Percentiles rank a stretch among this genome's conserved stretches.
These are phyloP conservation scores for Melanotaenia boesemani DNA, from an alignment of 2,797 vertebrate genomes.

Conservation along the genomic window DNA sequence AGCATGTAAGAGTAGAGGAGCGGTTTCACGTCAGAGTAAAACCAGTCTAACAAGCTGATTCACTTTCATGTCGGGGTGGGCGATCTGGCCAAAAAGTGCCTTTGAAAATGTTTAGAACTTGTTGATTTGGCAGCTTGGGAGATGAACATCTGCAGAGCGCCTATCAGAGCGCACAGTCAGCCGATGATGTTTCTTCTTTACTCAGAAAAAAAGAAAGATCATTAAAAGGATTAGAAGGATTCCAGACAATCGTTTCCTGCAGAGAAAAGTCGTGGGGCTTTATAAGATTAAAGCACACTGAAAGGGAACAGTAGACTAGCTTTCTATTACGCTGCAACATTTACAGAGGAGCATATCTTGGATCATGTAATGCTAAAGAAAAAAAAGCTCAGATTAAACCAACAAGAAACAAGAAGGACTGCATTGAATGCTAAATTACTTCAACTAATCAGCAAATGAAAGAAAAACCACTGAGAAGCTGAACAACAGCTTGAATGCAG, in stretches of 20 bases:
- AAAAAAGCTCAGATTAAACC: background rate
- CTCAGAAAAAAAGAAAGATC: background rate
- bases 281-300: background rate
- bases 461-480: background rate
- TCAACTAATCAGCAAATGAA: background rate
- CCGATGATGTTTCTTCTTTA: background rate
- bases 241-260: too few relatives aligned
- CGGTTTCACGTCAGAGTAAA: conserved; percentile 29
- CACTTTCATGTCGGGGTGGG: background rate
- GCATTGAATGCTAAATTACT: background rate
- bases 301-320: background rate
- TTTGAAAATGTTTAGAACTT: too few relatives aligned
- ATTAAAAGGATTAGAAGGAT: too few relatives aligned
- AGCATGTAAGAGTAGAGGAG: background rate
- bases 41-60: conserved; percentile 8
- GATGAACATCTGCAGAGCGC: background rate
- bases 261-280: background rate
- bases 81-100: background rate
- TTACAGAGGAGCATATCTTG: background rate
- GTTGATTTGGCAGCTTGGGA: background rate
- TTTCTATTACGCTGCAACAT: background rate
- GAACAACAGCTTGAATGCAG: background rate
- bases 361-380: background rate
- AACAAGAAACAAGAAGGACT: background rate
- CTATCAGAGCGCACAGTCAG: background rate